Percentiles rank a stretch among this genome's conserved stretches.
Evolutionary conservation across 2,113 vertebrate genomes (phyloP).

Genomic region (Eurystomus gularis): DNA sequence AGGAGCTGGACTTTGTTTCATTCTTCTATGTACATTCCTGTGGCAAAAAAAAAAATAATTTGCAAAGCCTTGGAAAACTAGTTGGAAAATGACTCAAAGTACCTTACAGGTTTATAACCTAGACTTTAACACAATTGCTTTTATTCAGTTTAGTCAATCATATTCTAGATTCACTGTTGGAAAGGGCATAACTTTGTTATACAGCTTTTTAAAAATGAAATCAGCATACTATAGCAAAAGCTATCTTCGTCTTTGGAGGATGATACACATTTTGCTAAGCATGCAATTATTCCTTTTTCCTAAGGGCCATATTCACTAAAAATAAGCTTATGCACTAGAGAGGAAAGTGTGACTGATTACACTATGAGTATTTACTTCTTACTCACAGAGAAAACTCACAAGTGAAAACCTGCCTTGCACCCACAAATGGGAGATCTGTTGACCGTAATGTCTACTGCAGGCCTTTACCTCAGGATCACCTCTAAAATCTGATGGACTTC

Average conservation of each 20-base stretch:
- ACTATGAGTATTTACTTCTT: not conserved
- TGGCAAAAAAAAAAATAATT: not conserved
- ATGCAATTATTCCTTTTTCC: not conserved
- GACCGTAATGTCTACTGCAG: not conserved
- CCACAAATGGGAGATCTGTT: not conserved
- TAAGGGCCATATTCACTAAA: conserved; percentile 50
- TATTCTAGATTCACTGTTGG: not conserved
- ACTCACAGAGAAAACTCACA: not conserved
- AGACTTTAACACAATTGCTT: not conserved
- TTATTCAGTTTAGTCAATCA: not conserved
- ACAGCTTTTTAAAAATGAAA: not conserved
- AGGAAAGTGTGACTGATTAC: not conserved
- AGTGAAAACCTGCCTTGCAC: not conserved
- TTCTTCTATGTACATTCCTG: not conserved
- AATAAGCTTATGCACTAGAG: not conserved
- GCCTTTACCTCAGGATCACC: not conserved
- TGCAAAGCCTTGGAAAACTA: not conserved
- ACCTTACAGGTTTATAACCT: not conserved
- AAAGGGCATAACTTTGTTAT: not conserved
- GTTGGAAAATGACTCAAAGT: not conserved
- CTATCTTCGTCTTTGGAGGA: not conserved
- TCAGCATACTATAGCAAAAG: not conserved
- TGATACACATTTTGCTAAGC: not conserved
- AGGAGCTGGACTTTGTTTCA: not conserved
- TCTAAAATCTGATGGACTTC: not conserved